Evolutionary conservation across 2,888 invertebrate species (phyloP).

Genomic region (Acrobasis suavella): DNA sequence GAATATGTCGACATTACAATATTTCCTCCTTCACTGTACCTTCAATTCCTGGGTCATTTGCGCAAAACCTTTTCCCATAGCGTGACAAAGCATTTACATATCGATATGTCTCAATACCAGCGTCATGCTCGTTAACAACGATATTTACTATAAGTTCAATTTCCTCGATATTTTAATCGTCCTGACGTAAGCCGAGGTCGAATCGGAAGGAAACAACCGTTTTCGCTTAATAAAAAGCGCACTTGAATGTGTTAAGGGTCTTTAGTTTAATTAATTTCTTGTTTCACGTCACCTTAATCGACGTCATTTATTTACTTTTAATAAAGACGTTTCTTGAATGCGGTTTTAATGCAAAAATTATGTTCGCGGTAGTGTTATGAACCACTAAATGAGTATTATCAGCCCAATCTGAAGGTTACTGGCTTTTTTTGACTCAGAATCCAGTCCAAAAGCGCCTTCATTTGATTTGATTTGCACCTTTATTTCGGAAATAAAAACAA

Average conservation of each 20-base stretch:
- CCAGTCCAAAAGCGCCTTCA: too few relatives aligned
- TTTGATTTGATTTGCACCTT: too few relatives aligned
- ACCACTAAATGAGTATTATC: not conserved
- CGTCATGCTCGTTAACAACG: constrained; percentile 29
- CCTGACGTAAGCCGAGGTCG: constrained; percentile 55
- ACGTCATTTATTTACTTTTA: constrained; percentile 16
- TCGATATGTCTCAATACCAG: constrained; percentile 24
- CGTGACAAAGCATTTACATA: constrained; percentile 12
- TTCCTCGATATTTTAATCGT: constrained; percentile 48
- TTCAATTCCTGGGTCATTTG: constrained; percentile 15
- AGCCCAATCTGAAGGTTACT: not conserved
- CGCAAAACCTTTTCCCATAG: constrained; percentile 15
- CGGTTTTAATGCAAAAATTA: constrained; percentile 1
- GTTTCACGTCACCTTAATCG: constrained; percentile 12
- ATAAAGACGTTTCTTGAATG: constrained; percentile 18
- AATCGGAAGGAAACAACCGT: constrained; percentile 59
- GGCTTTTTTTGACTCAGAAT: too few relatives aligned
- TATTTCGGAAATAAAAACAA: too few relatives aligned
- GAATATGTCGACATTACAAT: too few relatives aligned
- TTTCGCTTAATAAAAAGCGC: constrained; percentile 33
- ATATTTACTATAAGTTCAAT: constrained; percentile 32
- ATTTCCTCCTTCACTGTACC: not conserved
- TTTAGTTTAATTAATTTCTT: constrained; percentile 17
- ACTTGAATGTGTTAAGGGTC: constrained; percentile 8
- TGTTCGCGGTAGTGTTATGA: not conserved